phyloP scores from a whole-genome alignment of 2,797 vertebrate genomes.

The Rousettus madagascariensis region DNA sequence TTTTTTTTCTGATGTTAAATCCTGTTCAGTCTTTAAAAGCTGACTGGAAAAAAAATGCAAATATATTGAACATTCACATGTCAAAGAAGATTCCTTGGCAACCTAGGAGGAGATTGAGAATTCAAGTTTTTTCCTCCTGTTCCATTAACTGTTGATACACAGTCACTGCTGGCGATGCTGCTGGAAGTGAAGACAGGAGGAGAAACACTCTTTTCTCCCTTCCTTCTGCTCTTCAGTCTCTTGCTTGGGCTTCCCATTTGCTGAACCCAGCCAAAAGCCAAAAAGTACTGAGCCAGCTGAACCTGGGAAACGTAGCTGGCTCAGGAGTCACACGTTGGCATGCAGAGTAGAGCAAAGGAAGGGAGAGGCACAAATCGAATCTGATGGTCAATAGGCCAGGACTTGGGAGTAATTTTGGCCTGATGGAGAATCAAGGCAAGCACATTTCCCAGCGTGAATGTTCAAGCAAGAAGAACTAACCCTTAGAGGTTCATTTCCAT shows the following conservation, averaged over 20 bases:
- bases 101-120: neutral
- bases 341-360: neutral
- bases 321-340: too few relatives aligned
- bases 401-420: neutral
- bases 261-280: neutral
- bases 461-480: neutral
- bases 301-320: too few relatives aligned
- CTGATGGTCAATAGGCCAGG: neutral
- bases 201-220: neutral
- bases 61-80: neutral
- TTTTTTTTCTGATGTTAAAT: neutral
- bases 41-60: conserved; percentile 9
- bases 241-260: neutral
- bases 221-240: too few relatives aligned
- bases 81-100: neutral
- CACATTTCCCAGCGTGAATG: neutral
- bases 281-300: neutral
- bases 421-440: neutral
- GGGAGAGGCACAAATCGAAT: neutral
- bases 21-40: conserved; percentile 7
- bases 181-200: neutral
- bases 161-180: too few relatives aligned
- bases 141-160: neutral
- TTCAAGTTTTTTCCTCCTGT: fast-evolving
- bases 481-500: too few relatives aligned